Conservation (phyloP, 1,140 invertebrate genomes). For the Cecropterus lyciades region DNA sequence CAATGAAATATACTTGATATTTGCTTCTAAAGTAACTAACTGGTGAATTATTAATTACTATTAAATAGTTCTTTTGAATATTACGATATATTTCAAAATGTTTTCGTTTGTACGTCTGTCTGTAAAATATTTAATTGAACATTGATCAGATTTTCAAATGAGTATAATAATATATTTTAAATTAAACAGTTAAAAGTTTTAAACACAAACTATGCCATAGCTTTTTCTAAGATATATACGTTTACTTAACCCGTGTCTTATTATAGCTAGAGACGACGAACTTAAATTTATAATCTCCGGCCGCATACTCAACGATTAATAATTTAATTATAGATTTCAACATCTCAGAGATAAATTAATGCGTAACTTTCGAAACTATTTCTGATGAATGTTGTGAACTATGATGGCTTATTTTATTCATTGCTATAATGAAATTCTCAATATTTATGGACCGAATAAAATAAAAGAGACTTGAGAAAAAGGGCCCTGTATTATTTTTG, state of each 20-base stretch:
- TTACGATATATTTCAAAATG: too few species aligned
- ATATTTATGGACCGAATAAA: too few species aligned
- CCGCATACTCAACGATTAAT: constrained; percentile 54
- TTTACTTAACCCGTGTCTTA: not conserved
- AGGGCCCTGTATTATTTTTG: too few species aligned
- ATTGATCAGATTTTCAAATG: too few species aligned
- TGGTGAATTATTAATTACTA: not conserved
- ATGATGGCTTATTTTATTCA: too few species aligned
- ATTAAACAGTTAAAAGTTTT: too few species aligned
- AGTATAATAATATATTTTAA: too few species aligned
- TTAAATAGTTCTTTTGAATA: not conserved
- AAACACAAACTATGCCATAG: not conserved
- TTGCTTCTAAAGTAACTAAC: not conserved
- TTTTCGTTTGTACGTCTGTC: too few species aligned
- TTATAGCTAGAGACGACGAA: constrained; percentile 44
- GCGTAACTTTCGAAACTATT: not conserved
- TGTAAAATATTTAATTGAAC: too few species aligned
- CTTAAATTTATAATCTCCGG: constrained; percentile 71
- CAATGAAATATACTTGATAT: not conserved
- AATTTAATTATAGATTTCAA: constrained; percentile 50
- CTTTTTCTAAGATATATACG: not conserved
- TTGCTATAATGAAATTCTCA: too few species aligned
- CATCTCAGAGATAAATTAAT: constrained; percentile 4
- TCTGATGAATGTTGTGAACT: too few species aligned
- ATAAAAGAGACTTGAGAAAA: too few species aligned